Percentiles rank a stretch among this genome's conserved stretches.
These are phyloP conservation scores for Serrognathus titanus DNA, from an alignment of 2,888 invertebrate species.

Conservation along the genomic window DNA sequence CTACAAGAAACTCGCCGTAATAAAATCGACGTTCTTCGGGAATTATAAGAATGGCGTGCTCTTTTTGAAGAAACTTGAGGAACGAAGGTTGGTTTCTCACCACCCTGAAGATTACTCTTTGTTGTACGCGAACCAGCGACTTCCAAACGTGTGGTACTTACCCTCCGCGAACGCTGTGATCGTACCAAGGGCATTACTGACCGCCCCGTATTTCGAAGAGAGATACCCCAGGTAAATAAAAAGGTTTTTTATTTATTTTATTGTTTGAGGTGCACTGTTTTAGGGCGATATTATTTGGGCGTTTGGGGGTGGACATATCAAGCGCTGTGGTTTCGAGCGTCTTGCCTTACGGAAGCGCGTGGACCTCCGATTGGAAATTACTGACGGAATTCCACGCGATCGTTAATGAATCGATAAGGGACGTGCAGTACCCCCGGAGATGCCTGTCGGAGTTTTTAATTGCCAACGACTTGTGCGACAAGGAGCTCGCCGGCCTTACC, in stretches of 20 bases:
- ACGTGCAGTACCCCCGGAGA: slow-evolving; percentile 23
- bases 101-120: slow-evolving; percentile 41
- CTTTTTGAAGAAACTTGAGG: slow-evolving; percentile 47
- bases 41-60: slow-evolving; percentile 50
- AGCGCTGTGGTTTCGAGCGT: slow-evolving; percentile 49
- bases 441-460: slow-evolving; percentile 33
- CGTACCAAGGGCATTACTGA: slow-evolving; percentile 49
- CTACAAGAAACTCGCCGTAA: slow-evolving; percentile 47
- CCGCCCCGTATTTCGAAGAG: slow-evolving; percentile 46
- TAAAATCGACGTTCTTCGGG: slow-evolving; percentile 53
- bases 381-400: slow-evolving; percentile 43
- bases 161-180: slow-evolving; percentile 50
- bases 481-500: slow-evolving; percentile 37
- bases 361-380: slow-evolving; percentile 47
- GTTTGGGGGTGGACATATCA: slow-evolving; percentile 50
- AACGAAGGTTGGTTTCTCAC: slow-evolving; percentile 42
- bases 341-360: slow-evolving; percentile 43
- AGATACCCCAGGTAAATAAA: slow-evolving; percentile 47
- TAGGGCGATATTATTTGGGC: slow-evolving; percentile 52
- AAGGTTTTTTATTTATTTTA: slow-evolving; percentile 1
- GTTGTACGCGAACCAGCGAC: slow-evolving; percentile 22
- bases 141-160: slow-evolving; percentile 42
- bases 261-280: slow-evolving; percentile 21
- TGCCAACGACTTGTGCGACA: slow-evolving; percentile 29
- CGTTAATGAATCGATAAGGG: slow-evolving; percentile 40